phyloP scores from a whole-genome alignment of 2,113 vertebrate genomes.

The Proteles cristata region DNA sequence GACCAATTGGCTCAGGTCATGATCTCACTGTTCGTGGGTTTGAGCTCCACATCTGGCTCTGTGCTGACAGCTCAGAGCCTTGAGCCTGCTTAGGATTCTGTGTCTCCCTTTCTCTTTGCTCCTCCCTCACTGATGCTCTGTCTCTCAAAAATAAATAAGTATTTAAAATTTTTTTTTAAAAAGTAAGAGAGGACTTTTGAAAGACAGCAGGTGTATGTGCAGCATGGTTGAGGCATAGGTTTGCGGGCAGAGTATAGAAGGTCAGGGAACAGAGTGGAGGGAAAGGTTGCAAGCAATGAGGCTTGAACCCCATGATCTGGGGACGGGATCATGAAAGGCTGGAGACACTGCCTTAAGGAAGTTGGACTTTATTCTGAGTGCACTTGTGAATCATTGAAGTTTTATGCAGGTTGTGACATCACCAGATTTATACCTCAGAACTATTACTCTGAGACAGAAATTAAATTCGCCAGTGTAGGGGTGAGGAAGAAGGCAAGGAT shows the following conservation, averaged over 20 bases:
- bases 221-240: not conserved
- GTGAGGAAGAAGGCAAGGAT: not conserved
- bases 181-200: not conserved
- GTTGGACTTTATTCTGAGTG: not conserved
- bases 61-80: no score
- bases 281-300: not conserved
- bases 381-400: constrained; percentile 32
- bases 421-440: constrained; percentile 15
- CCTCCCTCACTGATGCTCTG: no score
- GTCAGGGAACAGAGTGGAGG: not conserved
- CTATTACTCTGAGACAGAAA: not conserved
- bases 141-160: no score
- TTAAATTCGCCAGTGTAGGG: not conserved
- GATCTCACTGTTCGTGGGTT: no score
- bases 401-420: not conserved
- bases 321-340: not conserved
- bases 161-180: no score
- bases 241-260: not conserved
- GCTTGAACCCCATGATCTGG: not conserved
- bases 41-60: no score
- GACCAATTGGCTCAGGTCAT: no score
- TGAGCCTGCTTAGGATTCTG: no score
- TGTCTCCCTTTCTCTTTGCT: no score
- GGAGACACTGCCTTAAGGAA: not conserved
- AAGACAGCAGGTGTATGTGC: not conserved